phyloP scores from a whole-genome alignment of 1,140 invertebrate species.

The Maconellicoccus hirsutus region DNA sequence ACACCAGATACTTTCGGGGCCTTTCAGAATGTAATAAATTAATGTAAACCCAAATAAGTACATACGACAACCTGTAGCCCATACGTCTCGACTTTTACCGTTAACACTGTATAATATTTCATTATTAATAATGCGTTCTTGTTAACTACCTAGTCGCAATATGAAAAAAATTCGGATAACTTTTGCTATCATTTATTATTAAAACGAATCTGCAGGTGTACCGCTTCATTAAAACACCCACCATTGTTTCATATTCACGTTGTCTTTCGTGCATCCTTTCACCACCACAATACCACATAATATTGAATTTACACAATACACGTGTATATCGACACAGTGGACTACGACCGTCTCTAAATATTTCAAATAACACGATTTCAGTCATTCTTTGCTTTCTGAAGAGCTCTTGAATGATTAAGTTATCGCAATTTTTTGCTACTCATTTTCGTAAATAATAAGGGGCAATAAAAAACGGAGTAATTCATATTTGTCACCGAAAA shows the following conservation, averaged over 20 bases:
- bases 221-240: slow-evolving; percentile 1
- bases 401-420: too few relatives aligned
- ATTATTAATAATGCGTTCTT: neutral
- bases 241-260: neutral
- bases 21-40: neutral
- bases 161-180: neutral
- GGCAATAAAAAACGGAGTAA: too few relatives aligned
- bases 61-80: neutral
- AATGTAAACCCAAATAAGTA: neutral
- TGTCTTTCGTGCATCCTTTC: too few relatives aligned
- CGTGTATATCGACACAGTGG: too few relatives aligned
- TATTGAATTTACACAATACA: too few relatives aligned
- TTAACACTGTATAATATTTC: slow-evolving; percentile 3
- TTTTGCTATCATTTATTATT: slow-evolving; percentile 6
- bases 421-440: too few relatives aligned
- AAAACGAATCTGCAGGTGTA: neutral
- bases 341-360: too few relatives aligned
- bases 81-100: neutral
- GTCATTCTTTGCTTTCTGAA: too few relatives aligned
- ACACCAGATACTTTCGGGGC: neutral
- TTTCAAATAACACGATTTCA: too few relatives aligned
- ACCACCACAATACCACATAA: too few relatives aligned
- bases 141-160: neutral
- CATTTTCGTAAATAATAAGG: too few relatives aligned
- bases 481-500: too few relatives aligned